Conservation (phyloP, 2,888 invertebrate genomes). For the Caenorhabditis macrosperma region DNA sequence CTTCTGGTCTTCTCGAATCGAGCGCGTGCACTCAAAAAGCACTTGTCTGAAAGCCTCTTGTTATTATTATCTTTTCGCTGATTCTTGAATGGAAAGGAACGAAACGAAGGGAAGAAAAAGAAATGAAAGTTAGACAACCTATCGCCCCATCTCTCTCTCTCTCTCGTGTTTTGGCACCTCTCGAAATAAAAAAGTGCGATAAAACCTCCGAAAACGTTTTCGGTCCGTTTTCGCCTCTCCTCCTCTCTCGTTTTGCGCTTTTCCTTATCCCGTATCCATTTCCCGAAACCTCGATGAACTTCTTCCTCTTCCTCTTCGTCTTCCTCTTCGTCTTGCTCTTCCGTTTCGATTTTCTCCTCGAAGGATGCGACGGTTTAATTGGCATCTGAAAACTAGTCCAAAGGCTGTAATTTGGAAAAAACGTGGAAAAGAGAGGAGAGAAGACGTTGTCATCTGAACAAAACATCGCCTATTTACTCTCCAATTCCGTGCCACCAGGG, state of each 20-base stretch:
- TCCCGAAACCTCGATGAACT: neutral
- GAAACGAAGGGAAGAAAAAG: neutral
- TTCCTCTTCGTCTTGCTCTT: neutral
- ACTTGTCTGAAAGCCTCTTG: neutral
- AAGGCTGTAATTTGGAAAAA: neutral
- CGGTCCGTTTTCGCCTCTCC: neutral
- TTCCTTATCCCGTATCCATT: constrained; percentile 1
- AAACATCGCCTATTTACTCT: constrained; percentile 7
- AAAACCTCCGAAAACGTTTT: neutral
- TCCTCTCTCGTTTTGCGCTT: neutral
- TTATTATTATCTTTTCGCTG: neutral
- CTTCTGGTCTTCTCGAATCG: neutral
- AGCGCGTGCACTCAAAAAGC: neutral
- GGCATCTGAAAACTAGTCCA: neutral
- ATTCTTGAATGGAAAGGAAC: neutral
- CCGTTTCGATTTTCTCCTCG: neutral
- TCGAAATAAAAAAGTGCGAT: constrained; percentile 23
- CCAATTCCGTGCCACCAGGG: neutral
- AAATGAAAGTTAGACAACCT: neutral
- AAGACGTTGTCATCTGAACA: neutral
- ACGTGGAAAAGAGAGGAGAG: neutral
- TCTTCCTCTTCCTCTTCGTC: neutral
- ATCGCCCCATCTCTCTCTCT: neutral
- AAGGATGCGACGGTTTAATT: constrained; percentile 3
- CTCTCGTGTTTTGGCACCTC: constrained; percentile 18